These are phyloP conservation scores for Ylistrum balloti DNA, from an alignment of 1,140 invertebrate species.

Conservation along the genomic window DNA sequence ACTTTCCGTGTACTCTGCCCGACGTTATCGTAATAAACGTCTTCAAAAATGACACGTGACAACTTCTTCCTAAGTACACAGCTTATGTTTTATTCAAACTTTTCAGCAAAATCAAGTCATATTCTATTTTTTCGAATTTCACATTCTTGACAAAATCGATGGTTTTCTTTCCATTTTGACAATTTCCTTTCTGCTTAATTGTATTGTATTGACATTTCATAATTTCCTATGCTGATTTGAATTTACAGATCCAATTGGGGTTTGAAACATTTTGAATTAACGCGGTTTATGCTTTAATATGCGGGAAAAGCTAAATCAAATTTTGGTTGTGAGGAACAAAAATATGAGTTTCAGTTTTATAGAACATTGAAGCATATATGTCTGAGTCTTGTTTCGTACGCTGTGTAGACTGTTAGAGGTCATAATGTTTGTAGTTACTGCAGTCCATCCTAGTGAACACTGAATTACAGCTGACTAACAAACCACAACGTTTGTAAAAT, in stretches of 20 bases:
- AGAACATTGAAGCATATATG: no score
- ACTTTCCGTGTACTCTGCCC: background rate
- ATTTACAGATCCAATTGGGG: background rate
- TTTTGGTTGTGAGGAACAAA: background rate
- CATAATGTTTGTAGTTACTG: background rate
- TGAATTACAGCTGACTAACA: no score
- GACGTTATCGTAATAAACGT: background rate
- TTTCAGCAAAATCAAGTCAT: background rate
- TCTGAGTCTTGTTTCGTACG: no score
- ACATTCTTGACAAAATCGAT: background rate
- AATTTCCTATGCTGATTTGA: background rate
- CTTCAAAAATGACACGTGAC: background rate
- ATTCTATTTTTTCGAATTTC: background rate
- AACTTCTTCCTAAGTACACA: background rate
- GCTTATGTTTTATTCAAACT: constrained; percentile 18
- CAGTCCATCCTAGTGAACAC: no score
- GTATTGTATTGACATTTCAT: background rate
- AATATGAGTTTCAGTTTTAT: no score
- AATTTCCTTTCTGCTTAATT: background rate
- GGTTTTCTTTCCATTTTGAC: background rate
- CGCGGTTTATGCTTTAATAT: background rate
- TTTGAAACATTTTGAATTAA: background rate
- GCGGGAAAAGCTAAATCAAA: background rate
- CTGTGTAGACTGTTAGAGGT: background rate
- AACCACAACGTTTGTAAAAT: no score